phyloP scores from a whole-genome alignment of 2,113 vertebrate genomes.

The Notechis scutatus region DNA sequence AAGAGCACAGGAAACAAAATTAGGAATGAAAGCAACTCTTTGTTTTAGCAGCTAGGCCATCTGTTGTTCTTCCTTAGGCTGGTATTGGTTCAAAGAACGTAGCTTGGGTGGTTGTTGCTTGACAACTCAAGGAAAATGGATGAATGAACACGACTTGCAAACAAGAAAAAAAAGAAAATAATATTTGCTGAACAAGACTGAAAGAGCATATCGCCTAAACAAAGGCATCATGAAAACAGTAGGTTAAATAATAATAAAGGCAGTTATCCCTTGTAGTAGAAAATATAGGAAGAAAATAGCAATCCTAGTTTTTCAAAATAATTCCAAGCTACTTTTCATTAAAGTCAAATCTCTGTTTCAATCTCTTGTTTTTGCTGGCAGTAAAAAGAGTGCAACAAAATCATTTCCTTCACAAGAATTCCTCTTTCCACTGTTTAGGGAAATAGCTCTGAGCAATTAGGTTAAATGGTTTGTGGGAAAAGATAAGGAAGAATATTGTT shows the following conservation, averaged over 20 bases:
- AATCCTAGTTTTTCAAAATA: neutral
- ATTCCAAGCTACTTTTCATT: neutral
- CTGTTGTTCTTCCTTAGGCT: conserved; percentile 22
- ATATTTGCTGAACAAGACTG: conserved; percentile 39
- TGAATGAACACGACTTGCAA: conserved; percentile 48
- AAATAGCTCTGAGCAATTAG: neutral
- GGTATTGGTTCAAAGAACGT: conserved; percentile 4
- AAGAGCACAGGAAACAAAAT: conserved; percentile 22
- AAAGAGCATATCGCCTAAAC: neutral
- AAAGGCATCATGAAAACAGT: conserved; percentile 45
- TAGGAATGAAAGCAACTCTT: conserved; percentile 35
- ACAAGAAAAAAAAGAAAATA: conserved; percentile 46
- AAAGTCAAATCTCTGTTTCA: neutral
- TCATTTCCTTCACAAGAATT: neutral
- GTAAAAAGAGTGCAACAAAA: neutral
- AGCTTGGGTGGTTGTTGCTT: conserved; percentile 49
- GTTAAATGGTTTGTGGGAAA: neutral
- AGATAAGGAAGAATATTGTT: neutral
- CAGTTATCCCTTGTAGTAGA: conserved; percentile 50
- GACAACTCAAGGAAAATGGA: conserved; percentile 57
- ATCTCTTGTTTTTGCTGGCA: neutral
- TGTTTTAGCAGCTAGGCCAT: conserved; percentile 29
- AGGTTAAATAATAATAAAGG: conserved; percentile 28
- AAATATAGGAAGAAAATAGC: neutral
- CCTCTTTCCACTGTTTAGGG: neutral